These are phyloP conservation scores for Meta bourneti DNA, from an alignment of 2,888 invertebrate species.

Conservation along the genomic window DNA sequence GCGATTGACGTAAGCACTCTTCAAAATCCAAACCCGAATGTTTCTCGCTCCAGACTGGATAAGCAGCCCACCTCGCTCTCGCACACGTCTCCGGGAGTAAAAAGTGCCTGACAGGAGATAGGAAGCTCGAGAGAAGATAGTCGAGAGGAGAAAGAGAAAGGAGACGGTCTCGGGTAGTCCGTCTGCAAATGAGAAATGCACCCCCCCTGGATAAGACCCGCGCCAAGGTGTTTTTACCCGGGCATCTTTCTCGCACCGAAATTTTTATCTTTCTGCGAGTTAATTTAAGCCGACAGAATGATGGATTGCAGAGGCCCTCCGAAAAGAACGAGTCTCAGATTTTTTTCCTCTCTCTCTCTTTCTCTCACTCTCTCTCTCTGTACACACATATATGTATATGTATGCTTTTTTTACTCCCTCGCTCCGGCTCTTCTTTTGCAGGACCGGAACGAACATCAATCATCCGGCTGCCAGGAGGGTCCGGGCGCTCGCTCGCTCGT, in stretches of 20 bases:
- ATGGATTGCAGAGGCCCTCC: slow-evolving; percentile 72
- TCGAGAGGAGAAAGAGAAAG: slow-evolving; percentile 54
- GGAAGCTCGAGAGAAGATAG: slow-evolving; percentile 52
- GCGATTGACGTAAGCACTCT: background rate
- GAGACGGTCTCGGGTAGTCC: slow-evolving; percentile 62
- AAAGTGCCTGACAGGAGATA: slow-evolving; percentile 12
- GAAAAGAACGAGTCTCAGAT: slow-evolving; percentile 52
- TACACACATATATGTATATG: slow-evolving; percentile 65
- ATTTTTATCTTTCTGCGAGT: slow-evolving; percentile 77
- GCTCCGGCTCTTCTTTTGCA: slow-evolving; percentile 59
- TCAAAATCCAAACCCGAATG: background rate
- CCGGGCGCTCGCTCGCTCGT: slow-evolving; percentile 49
- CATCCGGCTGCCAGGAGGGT: slow-evolving; percentile 75
- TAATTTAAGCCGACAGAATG: slow-evolving; percentile 77
- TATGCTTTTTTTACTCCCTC: slow-evolving; percentile 60
- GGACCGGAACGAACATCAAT: slow-evolving; percentile 75
- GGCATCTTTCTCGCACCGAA: slow-evolving; percentile 57
- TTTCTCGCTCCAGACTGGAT: background rate
- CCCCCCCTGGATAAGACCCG: slow-evolving; percentile 63
- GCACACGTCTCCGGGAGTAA: slow-evolving; percentile 21
- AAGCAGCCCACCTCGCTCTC: slow-evolving; percentile 6
- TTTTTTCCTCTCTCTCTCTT: slow-evolving; percentile 56
- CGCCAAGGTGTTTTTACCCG: slow-evolving; percentile 74
- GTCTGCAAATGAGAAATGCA: slow-evolving; percentile 76
- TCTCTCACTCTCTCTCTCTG: slow-evolving; percentile 45